These are phyloP conservation scores for Mimumesa dahlbomi DNA, from an alignment of 2,888 invertebrate species.

Conservation along the genomic window DNA sequence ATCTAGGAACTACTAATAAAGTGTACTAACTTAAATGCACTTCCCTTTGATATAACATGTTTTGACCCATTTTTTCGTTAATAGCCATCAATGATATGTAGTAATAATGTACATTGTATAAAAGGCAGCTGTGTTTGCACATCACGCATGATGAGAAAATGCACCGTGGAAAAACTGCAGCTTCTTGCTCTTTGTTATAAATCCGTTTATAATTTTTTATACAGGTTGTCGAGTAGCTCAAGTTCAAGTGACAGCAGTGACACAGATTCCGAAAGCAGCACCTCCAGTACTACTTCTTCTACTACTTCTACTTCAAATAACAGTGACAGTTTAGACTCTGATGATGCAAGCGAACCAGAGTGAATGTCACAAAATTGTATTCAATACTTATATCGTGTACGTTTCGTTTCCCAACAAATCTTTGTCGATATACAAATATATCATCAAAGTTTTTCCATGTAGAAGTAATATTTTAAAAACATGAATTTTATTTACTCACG, in stretches of 20 bases:
- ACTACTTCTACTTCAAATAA: conserved; percentile 52
- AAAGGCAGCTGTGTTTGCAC: conserved; percentile 32
- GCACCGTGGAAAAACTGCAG: conserved; percentile 18
- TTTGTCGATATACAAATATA: too few relatives aligned
- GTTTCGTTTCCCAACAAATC: too few relatives aligned
- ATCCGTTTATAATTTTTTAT: conserved; percentile 16
- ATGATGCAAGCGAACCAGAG: conserved; percentile 64
- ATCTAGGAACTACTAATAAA: conserved; percentile 21
- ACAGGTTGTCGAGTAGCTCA: conserved; percentile 54
- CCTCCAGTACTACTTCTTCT: conserved; percentile 59
- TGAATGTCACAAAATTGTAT: conserved; percentile 6
- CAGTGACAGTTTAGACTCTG: conserved; percentile 70
- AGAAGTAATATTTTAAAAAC: too few relatives aligned
- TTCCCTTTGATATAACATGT: conserved; percentile 6
- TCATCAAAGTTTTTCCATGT: too few relatives aligned
- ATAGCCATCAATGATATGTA: conserved; percentile 2
- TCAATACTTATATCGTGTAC: too few relatives aligned
- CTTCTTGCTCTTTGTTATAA: neutral
- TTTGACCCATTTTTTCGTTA: conserved; percentile 10
- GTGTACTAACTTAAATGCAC: conserved; percentile 47
- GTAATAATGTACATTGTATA: conserved; percentile 15
- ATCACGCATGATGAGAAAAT: conserved; percentile 32
- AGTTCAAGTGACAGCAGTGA: conserved; percentile 63
- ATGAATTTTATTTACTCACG: conserved; percentile 11
- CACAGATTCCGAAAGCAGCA: conserved; percentile 51